These are phyloP conservation scores for Pecten maximus DNA, from an alignment of 2,888 invertebrate species.

Conservation along the genomic window DNA sequence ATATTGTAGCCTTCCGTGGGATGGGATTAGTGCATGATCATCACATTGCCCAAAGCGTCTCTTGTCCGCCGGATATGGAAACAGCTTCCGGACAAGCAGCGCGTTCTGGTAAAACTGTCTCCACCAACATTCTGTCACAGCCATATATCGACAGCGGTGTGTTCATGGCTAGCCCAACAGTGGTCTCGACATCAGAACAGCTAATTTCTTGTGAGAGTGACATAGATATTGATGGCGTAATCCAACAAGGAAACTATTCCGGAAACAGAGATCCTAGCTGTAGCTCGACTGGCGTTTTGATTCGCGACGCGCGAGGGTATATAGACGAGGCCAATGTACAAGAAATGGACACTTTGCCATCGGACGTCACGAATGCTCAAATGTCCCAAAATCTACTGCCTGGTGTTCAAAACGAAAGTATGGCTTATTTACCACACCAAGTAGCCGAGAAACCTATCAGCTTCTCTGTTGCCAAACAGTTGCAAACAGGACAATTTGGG, in stretches of 20 bases:
- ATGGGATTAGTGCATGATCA: conserved; percentile 43
- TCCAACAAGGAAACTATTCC: neutral
- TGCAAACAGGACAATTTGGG: neutral
- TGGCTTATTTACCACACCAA: neutral
- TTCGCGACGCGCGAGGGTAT: neutral
- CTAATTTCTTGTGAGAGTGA: neutral
- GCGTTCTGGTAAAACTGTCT: neutral
- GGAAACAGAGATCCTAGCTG: neutral
- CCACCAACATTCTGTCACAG: neutral
- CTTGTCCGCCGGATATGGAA: neutral
- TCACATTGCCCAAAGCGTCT: neutral
- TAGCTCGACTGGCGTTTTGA: neutral
- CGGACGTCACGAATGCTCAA: neutral
- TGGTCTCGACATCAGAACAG: neutral
- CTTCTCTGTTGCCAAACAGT: neutral
- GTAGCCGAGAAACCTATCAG: neutral
- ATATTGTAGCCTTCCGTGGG: conserved; percentile 50
- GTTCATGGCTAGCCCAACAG: neutral
- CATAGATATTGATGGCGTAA: neutral
- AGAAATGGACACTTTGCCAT: neutral
- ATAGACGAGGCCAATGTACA: neutral
- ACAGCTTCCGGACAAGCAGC: neutral
- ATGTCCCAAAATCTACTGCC: neutral
- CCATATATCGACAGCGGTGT: neutral
- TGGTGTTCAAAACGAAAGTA: neutral